Conservation (phyloP, 2,888 invertebrate species). For the Perizoma flavofasciatum region DNA sequence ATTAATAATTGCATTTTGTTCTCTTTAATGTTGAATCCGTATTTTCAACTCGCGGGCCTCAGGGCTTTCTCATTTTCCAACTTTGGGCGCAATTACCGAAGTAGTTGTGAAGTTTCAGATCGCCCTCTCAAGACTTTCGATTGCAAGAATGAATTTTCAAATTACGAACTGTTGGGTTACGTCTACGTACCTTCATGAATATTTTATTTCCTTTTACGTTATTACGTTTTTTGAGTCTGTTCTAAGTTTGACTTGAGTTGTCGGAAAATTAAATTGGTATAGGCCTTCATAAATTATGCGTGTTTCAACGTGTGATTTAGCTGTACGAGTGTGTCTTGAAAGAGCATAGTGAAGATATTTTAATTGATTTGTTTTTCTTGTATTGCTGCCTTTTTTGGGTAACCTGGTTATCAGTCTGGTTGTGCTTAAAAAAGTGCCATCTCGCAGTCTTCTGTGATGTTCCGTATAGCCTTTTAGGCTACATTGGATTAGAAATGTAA, state of each 20-base stretch:
- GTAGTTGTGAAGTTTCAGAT: conserved; percentile 68
- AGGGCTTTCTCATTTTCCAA: conserved; percentile 63
- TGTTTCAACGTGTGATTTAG: neutral
- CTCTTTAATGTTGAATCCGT: conserved; percentile 54
- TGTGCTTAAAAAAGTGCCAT: too few relatives aligned
- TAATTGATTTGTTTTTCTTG: too few relatives aligned
- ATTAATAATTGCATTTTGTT: conserved; percentile 36
- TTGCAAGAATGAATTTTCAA: conserved; percentile 53
- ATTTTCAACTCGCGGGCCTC: conserved; percentile 56
- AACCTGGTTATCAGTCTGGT: too few relatives aligned
- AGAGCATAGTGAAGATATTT: too few relatives aligned
- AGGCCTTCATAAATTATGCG: neutral
- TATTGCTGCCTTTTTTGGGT: too few relatives aligned
- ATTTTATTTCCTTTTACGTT: conserved; percentile 30
- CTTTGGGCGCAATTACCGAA: conserved; percentile 74
- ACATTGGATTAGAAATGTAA: too few relatives aligned
- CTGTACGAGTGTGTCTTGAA: too few relatives aligned
- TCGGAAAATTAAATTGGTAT: conserved; percentile 18
- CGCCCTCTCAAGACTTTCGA: conserved; percentile 59
- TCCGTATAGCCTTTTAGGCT: too few relatives aligned
- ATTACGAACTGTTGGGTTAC: conserved; percentile 50
- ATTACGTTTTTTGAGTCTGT: conserved; percentile 20
- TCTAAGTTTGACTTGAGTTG: conserved; percentile 12
- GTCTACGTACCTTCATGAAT: conserved; percentile 29
- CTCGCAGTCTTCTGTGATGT: too few relatives aligned